Evolutionary conservation across 2,113 vertebrate genomes (phyloP), one percentile per base, ranked within the genome.

Genomic region (Scomber colias): DNA sequence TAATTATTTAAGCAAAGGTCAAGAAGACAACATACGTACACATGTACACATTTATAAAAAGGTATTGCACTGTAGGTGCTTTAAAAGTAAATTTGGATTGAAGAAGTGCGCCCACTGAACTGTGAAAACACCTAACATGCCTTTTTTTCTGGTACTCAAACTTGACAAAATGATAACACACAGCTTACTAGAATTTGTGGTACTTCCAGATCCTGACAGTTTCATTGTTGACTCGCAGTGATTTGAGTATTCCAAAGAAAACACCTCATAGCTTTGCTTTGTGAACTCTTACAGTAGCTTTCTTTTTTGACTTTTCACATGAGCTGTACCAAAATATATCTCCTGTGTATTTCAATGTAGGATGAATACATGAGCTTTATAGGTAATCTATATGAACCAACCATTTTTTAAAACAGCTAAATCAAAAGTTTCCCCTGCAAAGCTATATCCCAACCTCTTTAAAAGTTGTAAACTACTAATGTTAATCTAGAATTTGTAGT

Each of bases 181-280:
- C 27, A 55, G 44, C 65, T 85, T 77, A 81, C 64, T 69, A 79
- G 69, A 66, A 69, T 12, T 69, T 64, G 46, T 79, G 82, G 60
- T 82, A 71, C 87, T 88, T 85, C 74, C 62, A 71, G 3, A 77
- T 70, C 6, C 4, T 81, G 62, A 60, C 68, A 75, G 19, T 70
- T 64, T 82, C 27, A 85, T 12, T 84, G 82, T 72, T 88, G 77
- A 78, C 62, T 79, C 62, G 60, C 31, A 79, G 31, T 45, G 45
- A 83, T 70, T 71, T 71, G 21, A 16, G 30, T 13, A 61, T 75
- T 86, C 83, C 81, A 84, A 86, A 65, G 75, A 82, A 86, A 90
- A 82, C 44, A 80, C 15, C 27, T 71, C 63, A 21, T 21, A 54
- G 49, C 14, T 78, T 19, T 71, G 31, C 60, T 55, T 44, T 78